Percentiles rank a stretch among this genome's conserved stretches.
These are phyloP conservation scores for Pseudomyrmex sp. DNA, from an alignment of 1,140 invertebrate species.

Conservation along the genomic window DNA sequence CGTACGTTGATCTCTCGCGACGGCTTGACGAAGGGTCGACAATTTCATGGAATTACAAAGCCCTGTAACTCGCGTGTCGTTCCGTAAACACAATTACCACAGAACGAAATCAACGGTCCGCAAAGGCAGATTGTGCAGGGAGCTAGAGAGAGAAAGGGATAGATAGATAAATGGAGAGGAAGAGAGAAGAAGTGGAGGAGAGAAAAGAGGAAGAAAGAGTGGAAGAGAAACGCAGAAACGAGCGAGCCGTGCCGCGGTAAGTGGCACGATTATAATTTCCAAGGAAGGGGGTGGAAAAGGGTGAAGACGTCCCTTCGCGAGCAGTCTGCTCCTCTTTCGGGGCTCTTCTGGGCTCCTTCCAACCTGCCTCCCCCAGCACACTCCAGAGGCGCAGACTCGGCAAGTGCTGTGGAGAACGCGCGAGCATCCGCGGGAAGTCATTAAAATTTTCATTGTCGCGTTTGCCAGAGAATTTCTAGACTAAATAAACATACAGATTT, in stretches of 20 bases:
- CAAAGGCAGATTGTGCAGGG: conserved; percentile 13
- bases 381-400: conserved; percentile 57
- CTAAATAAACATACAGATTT: conserved; percentile 67
- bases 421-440: conserved; percentile 71
- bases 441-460: conserved; percentile 73
- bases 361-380: background rate
- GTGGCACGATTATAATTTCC: conserved; percentile 78
- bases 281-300: conserved; percentile 65
- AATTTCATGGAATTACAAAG: conserved; percentile 70
- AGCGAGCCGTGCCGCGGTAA: conserved; percentile 67
- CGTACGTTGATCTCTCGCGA: conserved; percentile 13
- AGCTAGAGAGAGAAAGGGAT: background rate
- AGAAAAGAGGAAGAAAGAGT: conserved; percentile 26
- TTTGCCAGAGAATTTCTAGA: conserved; percentile 66
- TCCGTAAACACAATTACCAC: conserved; percentile 77
- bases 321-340: conserved; percentile 64
- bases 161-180: background rate
- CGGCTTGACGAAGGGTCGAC: conserved; percentile 41
- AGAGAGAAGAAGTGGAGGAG: background rate
- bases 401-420: conserved; percentile 62
- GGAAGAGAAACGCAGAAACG: conserved; percentile 65
- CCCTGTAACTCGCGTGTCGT: conserved; percentile 73
- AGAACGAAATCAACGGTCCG: conserved; percentile 62
- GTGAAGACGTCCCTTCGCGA: conserved; percentile 67
- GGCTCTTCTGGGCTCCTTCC: conserved; percentile 41